phyloP scores from a whole-genome alignment of 2,797 vertebrate species.

The Enteromius unitaeniatus region DNA sequence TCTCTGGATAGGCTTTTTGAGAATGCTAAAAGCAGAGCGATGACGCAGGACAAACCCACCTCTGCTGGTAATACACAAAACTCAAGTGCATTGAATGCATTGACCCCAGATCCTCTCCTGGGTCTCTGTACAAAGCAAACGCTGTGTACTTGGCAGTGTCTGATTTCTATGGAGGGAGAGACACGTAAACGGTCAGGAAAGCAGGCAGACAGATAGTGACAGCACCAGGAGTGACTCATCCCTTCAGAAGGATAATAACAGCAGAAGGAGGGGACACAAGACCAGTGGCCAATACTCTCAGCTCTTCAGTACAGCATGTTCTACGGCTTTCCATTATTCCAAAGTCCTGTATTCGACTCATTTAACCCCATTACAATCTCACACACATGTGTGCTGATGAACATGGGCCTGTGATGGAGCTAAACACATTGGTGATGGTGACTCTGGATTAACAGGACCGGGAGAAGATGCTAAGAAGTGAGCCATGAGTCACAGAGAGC shows the following conservation, averaged over 20 bases:
- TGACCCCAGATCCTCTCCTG: not conserved
- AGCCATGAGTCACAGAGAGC: not conserved
- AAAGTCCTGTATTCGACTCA: not conserved
- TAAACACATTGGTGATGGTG: not conserved
- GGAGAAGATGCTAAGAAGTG: not conserved
- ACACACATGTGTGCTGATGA: not conserved
- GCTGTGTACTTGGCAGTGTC: not conserved
- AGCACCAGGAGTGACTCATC: conserved; percentile 49
- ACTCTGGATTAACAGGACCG: not conserved
- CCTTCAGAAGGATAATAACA: conserved; percentile 39
- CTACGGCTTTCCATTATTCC: not conserved
- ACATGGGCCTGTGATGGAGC: not conserved
- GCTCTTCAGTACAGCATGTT: not conserved
- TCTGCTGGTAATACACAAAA: not conserved
- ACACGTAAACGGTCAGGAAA: conserved; percentile 26
- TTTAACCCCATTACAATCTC: not conserved
- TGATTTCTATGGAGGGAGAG: conserved; percentile 17
- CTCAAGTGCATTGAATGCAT: not conserved
- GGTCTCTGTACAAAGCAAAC: conserved; percentile 2
- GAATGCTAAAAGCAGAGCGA: not conserved
- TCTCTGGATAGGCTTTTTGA: not conserved
- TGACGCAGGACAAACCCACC: conserved; percentile 16
- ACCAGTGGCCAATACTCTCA: not conserved
- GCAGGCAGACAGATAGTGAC: conserved; percentile 42
- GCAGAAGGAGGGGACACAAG: conserved; percentile 7